Evolutionary conservation across 2,888 invertebrate species (phyloP).

Genomic region (Ochropleura leucogaster): DNA sequence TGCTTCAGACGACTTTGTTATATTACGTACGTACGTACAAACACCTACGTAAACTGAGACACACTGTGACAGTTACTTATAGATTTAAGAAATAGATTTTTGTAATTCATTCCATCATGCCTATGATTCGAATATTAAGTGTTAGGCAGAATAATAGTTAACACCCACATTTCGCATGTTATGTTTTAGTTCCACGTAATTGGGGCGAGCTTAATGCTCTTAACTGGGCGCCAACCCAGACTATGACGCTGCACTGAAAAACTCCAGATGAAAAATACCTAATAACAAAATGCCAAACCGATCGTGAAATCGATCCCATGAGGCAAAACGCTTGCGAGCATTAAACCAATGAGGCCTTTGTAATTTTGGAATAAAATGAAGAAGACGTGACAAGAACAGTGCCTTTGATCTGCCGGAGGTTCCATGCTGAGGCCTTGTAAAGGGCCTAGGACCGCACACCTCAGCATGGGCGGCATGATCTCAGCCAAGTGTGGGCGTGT

Average conservation of each 20-base stretch:
- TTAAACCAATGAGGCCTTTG: not conserved
- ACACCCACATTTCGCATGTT: not conserved
- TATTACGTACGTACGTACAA: conserved; percentile 38
- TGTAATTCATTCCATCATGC: not conserved
- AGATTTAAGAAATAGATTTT: conserved; percentile 12
- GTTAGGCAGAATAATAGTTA: rapidly evolving
- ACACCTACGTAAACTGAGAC: too few species aligned
- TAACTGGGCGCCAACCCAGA: too few species aligned
- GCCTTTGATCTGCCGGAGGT: too few species aligned
- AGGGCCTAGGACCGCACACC: too few species aligned
- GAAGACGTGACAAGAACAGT: too few species aligned
- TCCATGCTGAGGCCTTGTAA: too few species aligned
- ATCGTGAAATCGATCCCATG: not conserved
- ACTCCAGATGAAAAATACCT: not conserved
- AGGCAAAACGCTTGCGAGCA: not conserved
- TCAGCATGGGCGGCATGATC: too few species aligned
- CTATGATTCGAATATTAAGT: not conserved
- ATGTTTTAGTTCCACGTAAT: not conserved
- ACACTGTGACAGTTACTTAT: too few species aligned
- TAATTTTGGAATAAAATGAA: not conserved
- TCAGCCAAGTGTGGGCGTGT: too few species aligned
- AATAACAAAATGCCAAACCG: not conserved
- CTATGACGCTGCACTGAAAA: too few species aligned
- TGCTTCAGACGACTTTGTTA: conserved; percentile 77
- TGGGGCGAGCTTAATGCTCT: not conserved